Conservation (phyloP, 92 coral and sea anemone species). For the Micromussa lordhowensis region DNA sequence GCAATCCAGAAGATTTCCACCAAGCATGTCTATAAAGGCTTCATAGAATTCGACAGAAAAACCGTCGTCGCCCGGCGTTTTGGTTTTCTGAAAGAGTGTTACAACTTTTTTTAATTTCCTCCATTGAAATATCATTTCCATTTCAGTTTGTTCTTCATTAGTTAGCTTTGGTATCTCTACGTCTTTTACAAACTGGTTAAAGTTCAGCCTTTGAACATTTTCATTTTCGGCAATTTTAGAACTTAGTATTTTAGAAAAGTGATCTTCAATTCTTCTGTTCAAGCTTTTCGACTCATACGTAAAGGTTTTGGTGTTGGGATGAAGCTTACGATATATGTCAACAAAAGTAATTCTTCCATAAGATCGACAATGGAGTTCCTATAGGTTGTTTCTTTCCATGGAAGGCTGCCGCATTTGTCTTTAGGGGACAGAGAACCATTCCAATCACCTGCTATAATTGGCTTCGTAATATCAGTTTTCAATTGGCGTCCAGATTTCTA, state of each 20-base stretch:
- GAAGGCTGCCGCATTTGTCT: not conserved
- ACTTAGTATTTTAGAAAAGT: no score
- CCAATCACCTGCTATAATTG: not conserved
- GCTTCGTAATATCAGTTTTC: not conserved
- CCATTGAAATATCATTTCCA: no score
- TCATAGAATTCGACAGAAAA: no score
- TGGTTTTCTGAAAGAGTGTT: no score
- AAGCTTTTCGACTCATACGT: not conserved
- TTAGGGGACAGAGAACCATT: not conserved
- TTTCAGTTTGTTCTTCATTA: no score
- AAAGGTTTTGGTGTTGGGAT: not conserved
- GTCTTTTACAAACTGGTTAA: no score
- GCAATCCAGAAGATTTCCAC: not conserved
- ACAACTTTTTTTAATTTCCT: no score
- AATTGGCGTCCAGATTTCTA: not conserved
- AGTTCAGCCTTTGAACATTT: no score
- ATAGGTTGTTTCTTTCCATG: not conserved
- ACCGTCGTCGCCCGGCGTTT: no score
- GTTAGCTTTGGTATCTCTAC: no score
- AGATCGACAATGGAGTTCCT: not conserved
- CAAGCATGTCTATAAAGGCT: no score
- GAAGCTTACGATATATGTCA: not conserved
- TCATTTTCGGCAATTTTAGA: no score
- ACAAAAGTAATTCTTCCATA: not conserved
- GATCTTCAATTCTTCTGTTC: not conserved